A percentile compares a stretch with the other conserved stretches of the same genome.
Evolutionary conservation across 37 sponge, comb jelly and placozoan genomes (phyloP).

Genomic region (Halisarca cf. caerulea): DNA sequence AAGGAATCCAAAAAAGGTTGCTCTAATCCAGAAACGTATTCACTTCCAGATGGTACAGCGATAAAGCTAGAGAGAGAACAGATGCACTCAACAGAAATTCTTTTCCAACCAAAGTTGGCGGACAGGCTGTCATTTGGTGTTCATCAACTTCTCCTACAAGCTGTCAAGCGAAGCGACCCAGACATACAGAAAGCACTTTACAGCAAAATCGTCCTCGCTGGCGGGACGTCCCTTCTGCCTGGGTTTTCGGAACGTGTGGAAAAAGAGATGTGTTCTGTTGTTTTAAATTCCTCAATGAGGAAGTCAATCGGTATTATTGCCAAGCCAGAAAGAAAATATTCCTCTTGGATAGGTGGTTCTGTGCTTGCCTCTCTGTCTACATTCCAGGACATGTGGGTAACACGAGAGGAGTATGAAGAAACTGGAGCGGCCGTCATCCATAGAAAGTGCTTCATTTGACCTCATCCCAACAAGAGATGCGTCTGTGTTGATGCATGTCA

Average conservation of each 20-base stretch:
- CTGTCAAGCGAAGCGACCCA: constrained; percentile 36
- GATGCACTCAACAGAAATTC: constrained; percentile 37
- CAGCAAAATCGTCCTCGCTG: constrained; percentile 47
- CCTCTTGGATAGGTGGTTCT: constrained; percentile 71
- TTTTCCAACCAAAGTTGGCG: constrained; percentile 36
- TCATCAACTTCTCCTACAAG: constrained; percentile 32
- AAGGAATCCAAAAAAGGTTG: constrained; percentile 55
- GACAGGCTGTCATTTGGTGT: constrained; percentile 24
- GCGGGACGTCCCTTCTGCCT: constrained; percentile 52
- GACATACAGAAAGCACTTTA: constrained; percentile 33
- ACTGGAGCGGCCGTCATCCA: constrained; percentile 64
- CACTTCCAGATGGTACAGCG: constrained; percentile 52
- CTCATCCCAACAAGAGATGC: no score
- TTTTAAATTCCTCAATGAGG: constrained; percentile 27
- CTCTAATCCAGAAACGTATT: constrained; percentile 45
- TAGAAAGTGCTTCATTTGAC: constrained; percentile 61
- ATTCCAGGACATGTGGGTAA: constrained; percentile 77
- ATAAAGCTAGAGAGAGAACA: constrained; percentile 35
- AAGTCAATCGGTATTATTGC: constrained; percentile 27
- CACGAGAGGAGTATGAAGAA: constrained; percentile 63
- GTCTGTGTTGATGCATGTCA: no score
- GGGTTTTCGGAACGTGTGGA: constrained; percentile 44
- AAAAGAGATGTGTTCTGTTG: constrained; percentile 40
- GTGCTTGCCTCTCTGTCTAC: constrained; percentile 63
- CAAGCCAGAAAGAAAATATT: constrained; percentile 54